Evolutionary conservation across 2,888 invertebrate species (phyloP).

Genomic region (Hanleya hanleyi): DNA sequence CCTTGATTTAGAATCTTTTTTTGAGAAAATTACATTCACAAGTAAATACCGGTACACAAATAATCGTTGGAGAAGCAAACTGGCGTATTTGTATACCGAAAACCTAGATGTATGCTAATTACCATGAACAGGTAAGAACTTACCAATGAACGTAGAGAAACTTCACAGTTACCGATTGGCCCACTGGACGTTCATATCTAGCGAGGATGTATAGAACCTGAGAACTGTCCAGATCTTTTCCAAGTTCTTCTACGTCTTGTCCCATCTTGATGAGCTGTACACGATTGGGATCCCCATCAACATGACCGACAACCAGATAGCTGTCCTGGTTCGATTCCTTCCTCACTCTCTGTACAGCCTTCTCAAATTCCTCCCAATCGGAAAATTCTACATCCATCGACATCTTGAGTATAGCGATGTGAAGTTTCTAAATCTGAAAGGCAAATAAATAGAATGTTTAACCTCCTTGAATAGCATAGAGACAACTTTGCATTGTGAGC

Average conservation of each 20-base stretch:
- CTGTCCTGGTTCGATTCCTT: conserved; percentile 43
- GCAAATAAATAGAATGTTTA: no score
- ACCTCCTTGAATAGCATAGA: no score
- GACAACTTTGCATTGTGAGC: no score
- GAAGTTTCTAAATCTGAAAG: no score
- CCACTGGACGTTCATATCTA: conserved; percentile 64
- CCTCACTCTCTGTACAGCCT: conserved; percentile 58
- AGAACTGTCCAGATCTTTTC: conserved; percentile 43
- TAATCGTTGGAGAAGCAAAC: no score
- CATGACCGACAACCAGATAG: conserved; percentile 64
- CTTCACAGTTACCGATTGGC: conserved; percentile 70
- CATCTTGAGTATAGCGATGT: no score
- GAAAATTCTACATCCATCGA: conserved; percentile 58
- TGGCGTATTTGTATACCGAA: no score
- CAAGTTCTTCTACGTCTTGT: conserved; percentile 48
- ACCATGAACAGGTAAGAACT: conserved; percentile 24
- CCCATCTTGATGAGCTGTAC: conserved; percentile 51
- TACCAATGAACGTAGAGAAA: conserved; percentile 72
- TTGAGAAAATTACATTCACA: no score
- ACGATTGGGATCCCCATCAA: conserved; percentile 60
- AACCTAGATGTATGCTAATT: no score
- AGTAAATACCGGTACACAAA: no score
- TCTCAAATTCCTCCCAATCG: conserved; percentile 49
- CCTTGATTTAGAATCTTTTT: no score
- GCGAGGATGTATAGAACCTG: conserved; percentile 66